Base-by-base conservation (phyloP, 1,140 invertebrate species). In the Zaprionus lachaisei region DNA sequence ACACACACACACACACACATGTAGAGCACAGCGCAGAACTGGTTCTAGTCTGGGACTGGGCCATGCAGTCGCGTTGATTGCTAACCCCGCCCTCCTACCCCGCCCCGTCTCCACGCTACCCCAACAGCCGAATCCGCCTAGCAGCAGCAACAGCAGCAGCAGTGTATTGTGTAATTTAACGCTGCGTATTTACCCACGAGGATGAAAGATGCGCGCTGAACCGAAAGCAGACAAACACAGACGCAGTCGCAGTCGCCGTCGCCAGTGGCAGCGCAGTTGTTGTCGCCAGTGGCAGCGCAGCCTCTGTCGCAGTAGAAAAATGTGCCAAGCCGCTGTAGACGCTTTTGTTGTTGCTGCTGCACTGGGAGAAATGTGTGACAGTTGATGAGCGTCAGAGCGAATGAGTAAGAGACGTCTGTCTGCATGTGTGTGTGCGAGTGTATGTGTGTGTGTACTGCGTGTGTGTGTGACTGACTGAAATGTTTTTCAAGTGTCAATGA, bases 401-500 rank as follows among this genome's bases (percentile, higher is more conserved):
- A 78, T 86, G 83, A 90, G 85, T 86, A 85, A 90, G 66, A 72
- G 72, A 73, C 71, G 75, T 74, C 68, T 78, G 69, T 61, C 57
- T 66, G 71, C 31, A 9, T 34, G 31, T 34, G 37, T 38, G 37
- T 14, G 37, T 4, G 37, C 3, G 12, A 14, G 34, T 17, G 5
- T 51, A 58, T 60, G 12, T 69, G 20, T 20, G 20, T 20, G 20
- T 20, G 20, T 20, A 20, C 20, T 20, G 54, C 31, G 37, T 62
- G 49, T 60, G 49, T 64, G 41, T 74, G 63, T 87, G 78, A 79
- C 58, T 79, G 81, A 84, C 75, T 89, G 85, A 89, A 85, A 89
- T 89, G 85, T 85, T 90, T 90, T 90, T 90, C 86, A 91, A 91
- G 86, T 91, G 86, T 91, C 86, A 91, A 91, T 91, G 86, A 91